phyloP scores from a whole-genome alignment of 2,113 vertebrate genomes.

The Psephotus haematonotus region DNA sequence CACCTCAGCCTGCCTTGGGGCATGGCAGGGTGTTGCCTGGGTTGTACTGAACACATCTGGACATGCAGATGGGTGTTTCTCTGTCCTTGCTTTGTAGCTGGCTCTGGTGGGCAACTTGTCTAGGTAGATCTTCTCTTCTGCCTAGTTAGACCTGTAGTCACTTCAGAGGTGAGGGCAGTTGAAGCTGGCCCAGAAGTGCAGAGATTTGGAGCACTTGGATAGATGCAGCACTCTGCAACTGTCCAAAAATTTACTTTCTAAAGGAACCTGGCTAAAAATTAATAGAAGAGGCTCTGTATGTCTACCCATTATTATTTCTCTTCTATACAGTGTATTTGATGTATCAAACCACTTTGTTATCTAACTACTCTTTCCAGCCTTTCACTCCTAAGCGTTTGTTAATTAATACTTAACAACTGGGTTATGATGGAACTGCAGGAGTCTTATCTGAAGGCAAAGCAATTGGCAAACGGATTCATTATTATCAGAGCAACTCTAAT shows the following conservation, averaged over 20 bases:
- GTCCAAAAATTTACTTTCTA: neutral
- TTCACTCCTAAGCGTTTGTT: constrained; percentile 27
- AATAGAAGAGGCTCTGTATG: neutral
- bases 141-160: fast-evolving
- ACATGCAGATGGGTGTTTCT: fast-evolving
- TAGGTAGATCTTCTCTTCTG: neutral
- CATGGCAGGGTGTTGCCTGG: neutral
- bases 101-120: neutral
- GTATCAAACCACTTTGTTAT: neutral
- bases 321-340: neutral
- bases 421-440: constrained; percentile 9
- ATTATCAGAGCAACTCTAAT: constrained; percentile 39
- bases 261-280: neutral
- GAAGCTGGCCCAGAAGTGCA: neutral
- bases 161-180: neutral
- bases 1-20: fast-evolving
- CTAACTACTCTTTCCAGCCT: neutral
- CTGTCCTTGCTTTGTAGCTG: fast-evolving
- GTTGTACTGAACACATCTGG: neutral
- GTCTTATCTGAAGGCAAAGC: constrained; percentile 39
- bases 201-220: neutral
- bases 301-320: neutral
- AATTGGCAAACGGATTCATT: constrained; percentile 32
- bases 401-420: constrained; percentile 44
- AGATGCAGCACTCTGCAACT: fast-evolving